Base-by-base conservation (phyloP, 2,113 vertebrate species). In the Clinocottus analis region DNA sequence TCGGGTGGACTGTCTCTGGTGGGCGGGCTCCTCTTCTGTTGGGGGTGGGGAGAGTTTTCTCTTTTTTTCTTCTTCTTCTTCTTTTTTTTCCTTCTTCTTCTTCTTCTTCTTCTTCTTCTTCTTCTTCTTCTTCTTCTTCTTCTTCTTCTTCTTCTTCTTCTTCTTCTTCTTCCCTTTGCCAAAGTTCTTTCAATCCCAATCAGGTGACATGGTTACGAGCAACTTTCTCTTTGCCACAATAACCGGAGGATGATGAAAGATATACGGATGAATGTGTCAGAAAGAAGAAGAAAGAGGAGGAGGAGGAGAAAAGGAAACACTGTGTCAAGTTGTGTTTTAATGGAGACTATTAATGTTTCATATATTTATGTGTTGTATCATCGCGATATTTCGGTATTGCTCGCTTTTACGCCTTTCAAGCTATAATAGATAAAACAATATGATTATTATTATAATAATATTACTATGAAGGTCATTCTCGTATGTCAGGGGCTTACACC, bases 21-120 rank as follows among this genome's bases (percentile, higher is more conserved):
- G 97, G 97, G 97, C 98, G 97, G 98, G 95, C 96, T 97, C 94
- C 96, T 95, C 93, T 95, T 94, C 96, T 94, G 94, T 7, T 96
- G 96, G 97, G 96, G 97, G 97, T 95, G 97, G 97, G 96, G 96
- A 96, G 93, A 90, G 41, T 77, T 85, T 87, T 86, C 85, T 90
- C 86, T 87, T 88, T 85, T 89, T 89, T 77, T 53, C n/a, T 51
- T n/a, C 21, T n/a, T 85, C 85, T 87, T 89, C n/a, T n/a, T n/a
- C n/a, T 74, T 23, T 53, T n/a, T 3, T 49, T 21, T 84, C 11
- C n/a, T n/a, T 43, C 12, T 41, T 41, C 9, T 89, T 77, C 83
- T 91, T 85, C 43, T 77, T 85, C 83, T 87, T 80, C 89, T 87
- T 89, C 88, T 77, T 58, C 27, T n/a, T 3, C 21, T 21, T 84